phyloP scores from a whole-genome alignment of 2,797 vertebrate genomes.

The Bryconaethiops microstoma region DNA sequence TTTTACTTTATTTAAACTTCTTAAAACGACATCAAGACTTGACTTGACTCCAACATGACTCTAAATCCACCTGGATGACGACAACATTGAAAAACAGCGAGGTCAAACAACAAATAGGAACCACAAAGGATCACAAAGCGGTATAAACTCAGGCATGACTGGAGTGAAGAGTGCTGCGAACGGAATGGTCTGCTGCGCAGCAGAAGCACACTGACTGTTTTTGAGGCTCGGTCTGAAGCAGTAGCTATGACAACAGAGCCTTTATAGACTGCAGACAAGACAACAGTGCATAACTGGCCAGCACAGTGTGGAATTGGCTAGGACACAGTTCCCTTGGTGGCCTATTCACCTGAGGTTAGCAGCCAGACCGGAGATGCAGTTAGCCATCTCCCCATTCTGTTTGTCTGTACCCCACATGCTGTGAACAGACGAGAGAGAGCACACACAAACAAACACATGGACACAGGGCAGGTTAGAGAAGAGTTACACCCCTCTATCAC shows the following conservation, averaged over 20 bases:
- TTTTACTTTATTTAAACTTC: background rate
- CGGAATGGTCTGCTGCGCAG: constrained; percentile 25
- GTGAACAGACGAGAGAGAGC: constrained; percentile 71
- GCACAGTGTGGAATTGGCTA: constrained; percentile 40
- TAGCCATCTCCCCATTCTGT: constrained; percentile 80
- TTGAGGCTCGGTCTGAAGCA: constrained; percentile 34
- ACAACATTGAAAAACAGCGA: constrained; percentile 19
- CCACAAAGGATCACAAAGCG: constrained; percentile 26
- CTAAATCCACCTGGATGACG: background rate
- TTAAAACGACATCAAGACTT: constrained; percentile 1
- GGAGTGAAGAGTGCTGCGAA: constrained; percentile 19
- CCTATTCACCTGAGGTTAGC: constrained; percentile 81
- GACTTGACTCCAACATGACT: background rate
- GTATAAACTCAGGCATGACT: constrained; percentile 25
- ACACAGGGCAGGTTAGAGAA: constrained; percentile 60
- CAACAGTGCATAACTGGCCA: constrained; percentile 44
- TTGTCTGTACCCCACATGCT: constrained; percentile 83
- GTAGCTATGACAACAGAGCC: constrained; percentile 44
- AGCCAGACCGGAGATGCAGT: constrained; percentile 81
- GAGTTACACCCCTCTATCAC: constrained; percentile 29
- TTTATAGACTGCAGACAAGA: constrained; percentile 42
- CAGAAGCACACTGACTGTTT: constrained; percentile 31
- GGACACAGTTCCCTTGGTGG: constrained; percentile 45
- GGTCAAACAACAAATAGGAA: constrained; percentile 15
- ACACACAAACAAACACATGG: constrained; percentile 66